phyloP scores from a whole-genome alignment of 2,888 invertebrate genomes.

The Nesidiocoris tenuis region DNA sequence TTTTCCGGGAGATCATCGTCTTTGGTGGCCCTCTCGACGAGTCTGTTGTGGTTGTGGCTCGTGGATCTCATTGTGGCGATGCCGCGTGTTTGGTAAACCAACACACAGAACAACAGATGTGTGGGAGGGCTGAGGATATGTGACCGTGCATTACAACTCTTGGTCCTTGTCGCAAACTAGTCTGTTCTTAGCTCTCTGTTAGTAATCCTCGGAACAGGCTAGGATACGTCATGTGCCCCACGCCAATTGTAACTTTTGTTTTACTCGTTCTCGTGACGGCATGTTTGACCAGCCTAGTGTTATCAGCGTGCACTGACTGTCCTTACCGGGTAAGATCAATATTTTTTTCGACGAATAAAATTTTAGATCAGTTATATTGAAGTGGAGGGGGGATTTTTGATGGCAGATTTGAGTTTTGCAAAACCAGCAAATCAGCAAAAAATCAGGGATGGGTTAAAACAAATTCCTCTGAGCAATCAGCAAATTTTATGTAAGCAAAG shows the following conservation, averaged over 20 bases:
- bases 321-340: constrained; percentile 1
- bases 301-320: neutral
- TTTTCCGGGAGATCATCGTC: neutral
- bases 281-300: neutral
- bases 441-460: no score
- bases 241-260: neutral
- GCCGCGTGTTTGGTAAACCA: neutral
- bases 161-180: no score
- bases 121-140: neutral
- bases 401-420: no score
- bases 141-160: neutral
- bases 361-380: no score
- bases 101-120: neutral
- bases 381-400: no score
- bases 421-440: no score
- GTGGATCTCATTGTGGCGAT: neutral
- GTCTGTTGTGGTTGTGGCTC: neutral
- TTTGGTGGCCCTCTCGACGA: neutral
- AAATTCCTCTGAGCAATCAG: no score
- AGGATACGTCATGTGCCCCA: neutral
- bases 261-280: neutral
- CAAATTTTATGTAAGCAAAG: no score
- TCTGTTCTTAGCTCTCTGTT: neutral
- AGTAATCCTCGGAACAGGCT: neutral
- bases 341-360: no score